Evolutionary conservation across 92 coral and sea anemone genomes (phyloP).

Genomic region (Heteractis magnifica): DNA sequence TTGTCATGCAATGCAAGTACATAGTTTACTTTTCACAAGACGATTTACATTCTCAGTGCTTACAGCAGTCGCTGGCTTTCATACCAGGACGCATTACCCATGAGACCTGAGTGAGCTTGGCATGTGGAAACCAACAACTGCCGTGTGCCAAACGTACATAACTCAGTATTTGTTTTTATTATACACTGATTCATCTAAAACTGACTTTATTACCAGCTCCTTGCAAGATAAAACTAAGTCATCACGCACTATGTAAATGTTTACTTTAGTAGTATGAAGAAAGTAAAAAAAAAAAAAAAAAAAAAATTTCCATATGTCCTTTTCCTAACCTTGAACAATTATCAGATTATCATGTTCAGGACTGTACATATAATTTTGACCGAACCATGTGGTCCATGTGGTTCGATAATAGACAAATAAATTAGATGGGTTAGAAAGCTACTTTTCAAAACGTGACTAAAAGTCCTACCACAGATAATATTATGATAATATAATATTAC

Average conservation of each 20-base stretch:
- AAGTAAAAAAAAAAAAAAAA: no score
- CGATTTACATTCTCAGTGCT: neutral
- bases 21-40: neutral
- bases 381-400: no score
- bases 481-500: no score
- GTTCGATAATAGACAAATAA: no score
- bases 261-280: no score
- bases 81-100: no score
- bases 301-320: neutral
- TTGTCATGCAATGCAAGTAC: constrained; percentile 1
- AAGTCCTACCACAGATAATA: no score
- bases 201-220: no score
- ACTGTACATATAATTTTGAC: neutral
- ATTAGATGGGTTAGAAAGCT: no score
- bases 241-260: neutral
- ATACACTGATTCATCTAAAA: no score
- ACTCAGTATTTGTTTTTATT: no score
- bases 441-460: no score
- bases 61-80: neutral
- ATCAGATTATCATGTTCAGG: neutral
- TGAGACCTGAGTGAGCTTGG: neutral
- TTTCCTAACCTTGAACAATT: neutral
- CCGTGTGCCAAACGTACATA: neutral
- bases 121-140: neutral
- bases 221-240: neutral